Evolutionary conservation across 2,113 vertebrate species (phyloP), one percentile per base, ranked within the genome.

Genomic region (Planiliza haematocheilus): DNA sequence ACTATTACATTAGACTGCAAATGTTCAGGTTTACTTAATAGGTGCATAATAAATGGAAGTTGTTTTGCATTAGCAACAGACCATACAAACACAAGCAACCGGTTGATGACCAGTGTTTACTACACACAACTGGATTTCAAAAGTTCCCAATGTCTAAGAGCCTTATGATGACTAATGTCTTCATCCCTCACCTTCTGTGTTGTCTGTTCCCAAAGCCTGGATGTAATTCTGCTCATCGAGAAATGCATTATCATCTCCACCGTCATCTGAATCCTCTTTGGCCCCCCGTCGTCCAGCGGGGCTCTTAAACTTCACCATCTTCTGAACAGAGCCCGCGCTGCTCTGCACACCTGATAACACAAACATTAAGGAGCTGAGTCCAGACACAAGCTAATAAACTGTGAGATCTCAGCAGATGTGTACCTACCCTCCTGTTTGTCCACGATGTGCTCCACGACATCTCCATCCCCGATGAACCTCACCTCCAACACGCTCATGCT

Each of bases 401-500:
- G 11, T n/a, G 2, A 2, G 3, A 43, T 59, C 2, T 7, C 0
- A 11, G 4, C 3, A 11, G 12, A 30, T 45, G 18, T 24, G 58
- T 36, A 6, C 70, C 7, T 94, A 99, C 97, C 96, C 88, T 94
- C 70, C 79, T 92, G 91, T 87, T 93, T 95, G 73, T 99, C 97
- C 51, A 94, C 88, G 78, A 99, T 98, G 87, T 98, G 96, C 62
- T 93, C 94, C 89, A 97, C 74, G 42, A 97, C 97, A 65, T 98
- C 96, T 70, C 93, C 94, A 81, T 99, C 97, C 1, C 95, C 89
- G 49, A 98, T 89, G 84, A 99, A 99, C 50, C 91, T 95, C 78
- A 98, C 95, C 70, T 95, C 87, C 70, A 95, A 63, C 8, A 73
- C 75, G 88, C 86, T 96, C 95, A 95, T 96, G 74, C 61, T 81